Evolutionary conservation across 2,113 vertebrate genomes (phyloP), one percentile per base, ranked within the genome.

Genomic region (Mellivora capensis): DNA sequence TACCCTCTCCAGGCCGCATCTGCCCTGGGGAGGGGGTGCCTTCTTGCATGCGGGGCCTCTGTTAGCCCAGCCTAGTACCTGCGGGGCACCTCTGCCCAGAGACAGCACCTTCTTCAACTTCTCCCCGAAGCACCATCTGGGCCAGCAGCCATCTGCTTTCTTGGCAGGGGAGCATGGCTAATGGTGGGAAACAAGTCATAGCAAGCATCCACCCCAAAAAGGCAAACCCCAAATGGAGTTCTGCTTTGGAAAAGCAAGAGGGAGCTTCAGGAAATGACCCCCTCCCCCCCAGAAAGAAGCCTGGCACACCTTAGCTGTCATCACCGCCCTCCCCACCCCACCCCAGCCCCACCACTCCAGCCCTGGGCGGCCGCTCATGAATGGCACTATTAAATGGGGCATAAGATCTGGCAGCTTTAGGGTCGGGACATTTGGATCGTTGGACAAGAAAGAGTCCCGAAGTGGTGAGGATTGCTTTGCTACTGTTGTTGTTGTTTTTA

Each of bases 371-470:
- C 76, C 39, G 37, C 64, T 42, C 14, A n/a, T 25, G 86, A 93
- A 85, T 54, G 93, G 25, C 7, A 18, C 37, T 34, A 0, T 90
- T 76, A 77, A 34, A 31, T 59, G 74, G 34, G 23, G 21, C 25
- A 9, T 47, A 54, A 77, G 47, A 74, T 47, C 79, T 76, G 67
- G 39, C 27, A 8, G 34, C 74, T 62, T 95, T 76, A 76, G 15
- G 10, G 34, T 80, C 8, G 62, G 47, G 61, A 61, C 44, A 82
- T 82, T 96, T 31, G 93, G 82, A 21, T 86, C 44, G 25, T 81
- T 84, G 93, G 85, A n/a, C n/a, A 54, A 49, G 42, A 90, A 81
- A 61, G 84, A 93, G 81, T 82, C 90, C 90, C 81, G 76, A 34
- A 52, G 44, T 79, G 61, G 62, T 67, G 14, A 86, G 83, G 44